Conservation (phyloP, 2,113 vertebrate species). For the Notarius lentiginosus region DNA sequence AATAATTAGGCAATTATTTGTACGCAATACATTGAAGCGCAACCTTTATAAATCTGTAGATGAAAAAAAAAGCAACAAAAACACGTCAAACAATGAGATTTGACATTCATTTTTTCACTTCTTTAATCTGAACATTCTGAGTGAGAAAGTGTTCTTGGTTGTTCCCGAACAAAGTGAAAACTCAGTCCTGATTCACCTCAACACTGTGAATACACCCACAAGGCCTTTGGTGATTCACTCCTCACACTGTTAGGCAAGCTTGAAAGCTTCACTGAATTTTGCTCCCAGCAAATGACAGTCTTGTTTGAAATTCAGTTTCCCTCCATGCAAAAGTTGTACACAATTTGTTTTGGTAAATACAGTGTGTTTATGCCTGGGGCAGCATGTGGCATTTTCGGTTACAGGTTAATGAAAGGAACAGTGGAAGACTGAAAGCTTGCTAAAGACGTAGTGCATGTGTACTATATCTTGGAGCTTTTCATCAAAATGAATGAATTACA, state of each 20-base stretch:
- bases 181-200: background rate
- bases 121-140: background rate
- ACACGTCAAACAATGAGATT: background rate
- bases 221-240: background rate
- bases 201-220: constrained; percentile 3
- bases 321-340: constrained; percentile 4
- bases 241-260: constrained; percentile 13
- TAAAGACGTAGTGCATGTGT: background rate
- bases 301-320: constrained; percentile 34
- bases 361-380: constrained; percentile 14
- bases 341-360: constrained; percentile 28
- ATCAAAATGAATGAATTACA: background rate
- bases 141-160: background rate
- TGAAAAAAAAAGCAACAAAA: background rate
- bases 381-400: background rate
- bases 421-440: background rate
- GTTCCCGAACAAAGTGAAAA: background rate
- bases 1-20: too few species aligned
- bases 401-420: background rate
- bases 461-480: background rate
- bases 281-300: constrained; percentile 20
- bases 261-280: background rate
- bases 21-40: background rate
- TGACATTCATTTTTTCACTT: background rate
- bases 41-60: background rate